Base-by-base conservation (phyloP, 2,113 vertebrate species). In the Pygoscelis adeliae region DNA sequence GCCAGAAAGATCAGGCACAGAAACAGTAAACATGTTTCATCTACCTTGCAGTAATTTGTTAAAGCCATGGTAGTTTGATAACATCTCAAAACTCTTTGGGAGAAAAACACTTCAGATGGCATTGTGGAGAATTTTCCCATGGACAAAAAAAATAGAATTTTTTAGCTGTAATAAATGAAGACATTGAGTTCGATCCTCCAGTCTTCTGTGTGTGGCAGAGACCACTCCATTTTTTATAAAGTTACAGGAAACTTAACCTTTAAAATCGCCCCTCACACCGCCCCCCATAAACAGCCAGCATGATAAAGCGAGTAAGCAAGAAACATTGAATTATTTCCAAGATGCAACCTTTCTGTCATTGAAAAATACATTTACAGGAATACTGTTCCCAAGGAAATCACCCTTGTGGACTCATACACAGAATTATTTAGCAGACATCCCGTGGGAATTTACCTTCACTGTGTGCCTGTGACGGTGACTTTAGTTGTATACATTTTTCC, bases 221-320 rank as follows among this genome's bases (percentile, higher is more conserved):
- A 85, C 3, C 3, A 20, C 8, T 79, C 87, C 7, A 30, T 32
- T 85, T 81, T 23, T 77, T 25, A 73, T 38, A 40, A 71, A 82
- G 23, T 21, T 26, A 21, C 2, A 9, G 9, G 34, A 93, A 80
- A 83, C n/a, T 13, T 23, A 40, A 22, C 22, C 26, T 74, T 86
- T 70, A 52, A 73, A 73, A 67, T 29, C 2, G 10, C 15, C 6
- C 4, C 18, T 14, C 7, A 20, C 9, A 46, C 3, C 1, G 1
- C 1, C 3, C 1, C 19, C 25, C 0, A 1, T 5, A 29, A 58
- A 15, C 4, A 52, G 14, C 8, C 53, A 59, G 6, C 20, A 9
- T 8, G 9, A 50, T 16, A 42, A 78, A 38, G 20, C 20, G 56
- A 72, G 13, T 19, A 85, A 73, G n/a, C 17, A 85, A 61, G 58